Percentiles rank a stretch among this genome's conserved stretches.
These are phyloP conservation scores for Eupsilia transversa DNA, from an alignment of 2,888 invertebrate genomes.

Conservation along the genomic window DNA sequence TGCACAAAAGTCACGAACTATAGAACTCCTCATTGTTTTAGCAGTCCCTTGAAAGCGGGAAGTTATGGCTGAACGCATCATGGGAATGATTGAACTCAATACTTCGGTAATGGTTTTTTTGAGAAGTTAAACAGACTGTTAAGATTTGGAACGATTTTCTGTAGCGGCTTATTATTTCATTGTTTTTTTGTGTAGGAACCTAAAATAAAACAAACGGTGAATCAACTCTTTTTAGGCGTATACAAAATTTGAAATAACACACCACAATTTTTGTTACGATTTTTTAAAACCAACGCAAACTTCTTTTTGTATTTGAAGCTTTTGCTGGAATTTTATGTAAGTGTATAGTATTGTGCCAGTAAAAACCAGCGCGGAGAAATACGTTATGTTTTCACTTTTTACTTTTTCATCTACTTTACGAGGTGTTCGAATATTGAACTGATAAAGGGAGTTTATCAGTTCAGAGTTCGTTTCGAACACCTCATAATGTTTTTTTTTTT, in stretches of 20 bases:
- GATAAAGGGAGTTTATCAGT: neutral
- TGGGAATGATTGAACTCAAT: conserved; percentile 67
- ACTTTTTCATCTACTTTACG: neutral
- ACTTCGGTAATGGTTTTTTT: conserved; percentile 63
- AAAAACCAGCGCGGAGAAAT: neutral
- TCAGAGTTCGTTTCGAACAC: neutral
- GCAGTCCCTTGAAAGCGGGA: conserved; percentile 67
- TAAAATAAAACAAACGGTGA: neutral
- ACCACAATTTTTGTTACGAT: neutral
- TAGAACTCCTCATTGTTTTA: conserved; percentile 71
- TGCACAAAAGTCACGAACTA: conserved; percentile 66
- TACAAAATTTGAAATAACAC: neutral
- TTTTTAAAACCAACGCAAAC: neutral
- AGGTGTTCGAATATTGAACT: neutral
- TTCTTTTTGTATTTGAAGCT: neutral
- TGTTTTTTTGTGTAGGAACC: neutral
- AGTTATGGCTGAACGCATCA: conserved; percentile 66
- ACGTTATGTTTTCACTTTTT: neutral
- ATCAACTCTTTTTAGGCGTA: neutral
- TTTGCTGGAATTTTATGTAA: neutral
- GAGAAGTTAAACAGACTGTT: conserved; percentile 57
- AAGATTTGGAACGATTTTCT: conserved; percentile 30
- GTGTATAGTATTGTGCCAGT: neutral
- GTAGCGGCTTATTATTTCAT: conserved; percentile 3
- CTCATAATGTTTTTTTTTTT: neutral